Percentiles rank a stretch among this genome's conserved stretches.
Conservation (phyloP, 2,888 invertebrate species). For the Nectonema munidae region DNA sequence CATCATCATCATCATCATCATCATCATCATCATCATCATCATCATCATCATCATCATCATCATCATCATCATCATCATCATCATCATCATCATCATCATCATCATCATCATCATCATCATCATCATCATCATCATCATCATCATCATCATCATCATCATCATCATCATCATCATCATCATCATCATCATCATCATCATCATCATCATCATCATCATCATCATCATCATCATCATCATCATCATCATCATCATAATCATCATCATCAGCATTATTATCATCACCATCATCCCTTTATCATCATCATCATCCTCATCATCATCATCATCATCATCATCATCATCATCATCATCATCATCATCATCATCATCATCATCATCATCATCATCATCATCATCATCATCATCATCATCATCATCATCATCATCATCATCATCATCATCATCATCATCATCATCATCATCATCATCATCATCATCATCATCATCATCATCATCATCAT, state of each 20-base stretch:
- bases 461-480: background rate
- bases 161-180: constrained; percentile 5
- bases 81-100: constrained; percentile 5
- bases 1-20: constrained; percentile 5
- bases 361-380: constrained; percentile 1
- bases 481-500: constrained; percentile 5
- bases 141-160: constrained; percentile 5
- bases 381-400: constrained; percentile 6
- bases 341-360: constrained; percentile 5
- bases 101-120: constrained; percentile 5
- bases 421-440: background rate
- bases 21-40: constrained; percentile 5
- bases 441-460: background rate
- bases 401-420: constrained; percentile 1
- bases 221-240: constrained; percentile 5
- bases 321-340: constrained; percentile 5
- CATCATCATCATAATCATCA: too few species aligned
- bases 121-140: constrained; percentile 5
- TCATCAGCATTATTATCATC: too few species aligned
- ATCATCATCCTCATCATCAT: too few species aligned
- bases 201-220: constrained; percentile 5
- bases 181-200: constrained; percentile 5
- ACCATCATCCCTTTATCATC: too few species aligned
- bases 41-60: constrained; percentile 5
- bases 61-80: constrained; percentile 5